Percentiles rank a stretch among this genome's conserved stretches.
Evolutionary conservation across 2,113 vertebrate genomes (phyloP).

Genomic region (Epinephelus moara): DNA sequence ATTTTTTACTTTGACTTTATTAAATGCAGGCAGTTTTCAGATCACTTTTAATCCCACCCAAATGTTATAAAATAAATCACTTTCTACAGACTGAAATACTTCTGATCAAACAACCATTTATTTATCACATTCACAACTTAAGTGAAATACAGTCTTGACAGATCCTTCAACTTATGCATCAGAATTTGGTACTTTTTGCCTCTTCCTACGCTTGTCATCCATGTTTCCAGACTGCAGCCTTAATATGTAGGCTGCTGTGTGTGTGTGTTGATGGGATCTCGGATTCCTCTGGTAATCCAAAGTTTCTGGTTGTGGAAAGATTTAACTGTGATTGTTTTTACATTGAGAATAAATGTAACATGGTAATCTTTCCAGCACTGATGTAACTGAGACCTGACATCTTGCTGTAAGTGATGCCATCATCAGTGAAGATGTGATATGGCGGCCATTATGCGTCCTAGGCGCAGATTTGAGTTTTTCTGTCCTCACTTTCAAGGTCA

Average conservation of each 20-base stretch:
- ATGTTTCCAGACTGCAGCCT: too few species aligned
- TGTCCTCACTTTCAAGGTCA: too few species aligned
- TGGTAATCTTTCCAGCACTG: too few species aligned
- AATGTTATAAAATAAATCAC: neutral
- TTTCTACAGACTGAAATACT: neutral
- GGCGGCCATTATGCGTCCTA: neutral
- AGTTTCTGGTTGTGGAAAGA: too few species aligned
- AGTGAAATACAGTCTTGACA: too few species aligned
- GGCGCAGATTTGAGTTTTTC: neutral
- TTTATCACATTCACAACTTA: too few species aligned
- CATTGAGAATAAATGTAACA: neutral
- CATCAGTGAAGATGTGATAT: neutral
- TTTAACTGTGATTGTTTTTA: neutral
- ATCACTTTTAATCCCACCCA: neutral
- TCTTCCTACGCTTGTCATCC: too few species aligned
- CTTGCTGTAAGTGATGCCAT: neutral
- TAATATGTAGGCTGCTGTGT: too few species aligned
- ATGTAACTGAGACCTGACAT: neutral
- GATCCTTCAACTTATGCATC: too few species aligned
- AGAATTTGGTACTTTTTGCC: too few species aligned
- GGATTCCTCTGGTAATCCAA: too few species aligned
- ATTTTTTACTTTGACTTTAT: neutral
- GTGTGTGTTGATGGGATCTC: too few species aligned
- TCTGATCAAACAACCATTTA: neutral
- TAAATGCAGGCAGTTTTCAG: neutral